A percentile compares a stretch with the other conserved stretches of the same genome.
These are phyloP conservation scores for Menidia beryllina DNA, from an alignment of 2,113 vertebrate species.

Conservation along the genomic window DNA sequence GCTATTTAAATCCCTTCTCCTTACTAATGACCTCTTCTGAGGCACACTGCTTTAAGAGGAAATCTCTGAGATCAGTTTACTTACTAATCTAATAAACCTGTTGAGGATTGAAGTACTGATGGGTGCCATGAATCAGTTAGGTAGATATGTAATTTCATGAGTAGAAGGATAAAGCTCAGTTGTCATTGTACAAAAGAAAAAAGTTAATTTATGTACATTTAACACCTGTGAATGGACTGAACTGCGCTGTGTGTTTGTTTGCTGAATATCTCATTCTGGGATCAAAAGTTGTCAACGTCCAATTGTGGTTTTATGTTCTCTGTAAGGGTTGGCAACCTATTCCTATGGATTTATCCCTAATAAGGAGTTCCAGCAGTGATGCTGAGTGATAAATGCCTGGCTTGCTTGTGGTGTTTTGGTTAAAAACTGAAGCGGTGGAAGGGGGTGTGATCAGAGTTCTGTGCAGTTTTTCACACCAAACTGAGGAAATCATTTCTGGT, in stretches of 20 bases:
- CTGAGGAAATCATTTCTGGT: too few species aligned
- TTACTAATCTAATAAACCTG: slow-evolving; percentile 19
- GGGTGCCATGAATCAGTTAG: background rate
- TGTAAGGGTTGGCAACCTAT: background rate
- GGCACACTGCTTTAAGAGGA: background rate
- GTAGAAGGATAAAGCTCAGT: background rate
- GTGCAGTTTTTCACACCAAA: too few species aligned
- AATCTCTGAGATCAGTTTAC: slow-evolving; percentile 37
- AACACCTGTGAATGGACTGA: background rate
- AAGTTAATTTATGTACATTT: background rate
- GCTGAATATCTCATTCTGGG: background rate
- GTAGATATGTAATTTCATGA: slow-evolving; percentile 7
- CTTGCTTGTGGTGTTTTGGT: too few species aligned
- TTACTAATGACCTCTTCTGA: background rate
- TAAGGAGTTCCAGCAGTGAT: slow-evolving; percentile 1
- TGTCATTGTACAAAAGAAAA: background rate
- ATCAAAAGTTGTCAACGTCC: background rate
- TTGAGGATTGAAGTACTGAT: slow-evolving; percentile 1
- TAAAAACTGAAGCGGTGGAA: too few species aligned
- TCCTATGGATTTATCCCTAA: background rate
- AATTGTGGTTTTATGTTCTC: slow-evolving; percentile 10
- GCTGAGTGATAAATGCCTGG: background rate
- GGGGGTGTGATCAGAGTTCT: too few species aligned
- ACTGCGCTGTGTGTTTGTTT: background rate
- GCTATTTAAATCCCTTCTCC: background rate